Evolutionary conservation across 2,888 invertebrate species (phyloP).

Genomic region (Crossocerus cetratus): DNA sequence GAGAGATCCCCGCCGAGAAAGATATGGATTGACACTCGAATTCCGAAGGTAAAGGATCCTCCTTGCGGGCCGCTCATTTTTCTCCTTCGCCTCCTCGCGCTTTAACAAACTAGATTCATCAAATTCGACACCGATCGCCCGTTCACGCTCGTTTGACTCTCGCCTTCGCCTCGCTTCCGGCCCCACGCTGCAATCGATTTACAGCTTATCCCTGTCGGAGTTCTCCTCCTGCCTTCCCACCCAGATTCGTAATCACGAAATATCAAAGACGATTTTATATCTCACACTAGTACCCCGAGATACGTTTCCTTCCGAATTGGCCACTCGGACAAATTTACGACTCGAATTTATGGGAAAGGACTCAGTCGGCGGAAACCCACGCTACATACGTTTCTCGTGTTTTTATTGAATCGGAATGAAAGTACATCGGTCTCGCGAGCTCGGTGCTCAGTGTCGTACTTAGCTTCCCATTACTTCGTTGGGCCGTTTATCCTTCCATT

Average conservation of each 20-base stretch:
- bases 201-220: no score
- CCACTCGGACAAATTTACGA: no score
- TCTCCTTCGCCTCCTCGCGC: conserved; percentile 39
- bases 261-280: no score
- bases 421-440: no score
- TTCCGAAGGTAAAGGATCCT: conserved; percentile 55
- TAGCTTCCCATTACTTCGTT: not conserved
- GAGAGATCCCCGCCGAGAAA: conserved; percentile 53
- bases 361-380: no score
- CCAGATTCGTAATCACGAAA: no score
- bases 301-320: no score
- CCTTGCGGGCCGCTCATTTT: conserved; percentile 53
- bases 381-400: no score
- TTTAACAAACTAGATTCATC: conserved; percentile 61
- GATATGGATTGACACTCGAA: conserved; percentile 62
- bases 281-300: not conserved
- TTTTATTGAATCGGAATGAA: no score
- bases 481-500: not conserved
- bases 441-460: no score
- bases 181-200: conserved; percentile 11
- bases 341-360: no score
- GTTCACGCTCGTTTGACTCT: conserved; percentile 40
- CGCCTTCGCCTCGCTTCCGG: conserved; percentile 33
- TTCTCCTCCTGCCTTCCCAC: no score
- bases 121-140: conserved; percentile 56